Base-by-base conservation (phyloP, 37 sponge, comb jelly and placozoan genomes). In the Chondrosia reniformis region DNA sequence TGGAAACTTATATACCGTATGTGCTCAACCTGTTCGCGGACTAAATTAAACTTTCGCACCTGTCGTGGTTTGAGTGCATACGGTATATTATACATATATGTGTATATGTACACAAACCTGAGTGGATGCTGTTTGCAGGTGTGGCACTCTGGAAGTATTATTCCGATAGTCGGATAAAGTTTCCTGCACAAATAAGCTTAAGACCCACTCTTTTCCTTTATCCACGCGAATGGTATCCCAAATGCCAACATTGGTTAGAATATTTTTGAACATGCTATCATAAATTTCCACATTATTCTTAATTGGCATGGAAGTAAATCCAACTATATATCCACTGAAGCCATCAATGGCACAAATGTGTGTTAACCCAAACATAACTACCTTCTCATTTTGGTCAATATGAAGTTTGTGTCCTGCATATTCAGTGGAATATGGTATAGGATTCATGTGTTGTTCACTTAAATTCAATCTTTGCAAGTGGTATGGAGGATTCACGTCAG, bases 331-430 rank as follows among this genome's bases (percentile, higher is more conserved):
- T 43, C 84, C 69, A 46, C 80, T 83, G 62, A 49, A 88, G 52
- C 89, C 89, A 84, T 88, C 89, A 32, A 74, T 49, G 33, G 84
- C 84, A 43, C 72, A 56, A 22, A 84, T 49, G 59, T 88, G 84
- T 3, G 89, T 88, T 4, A 84, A 84, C 33, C 89, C 89, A 75
- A 39, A 84, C 89, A 84, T 88, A 27, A 67, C 81, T 21, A 89
- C 69, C 76, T 89, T 89, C 37, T 89, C 89, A 42, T 84, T 84
- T 75, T 89, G 89, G 39, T 89, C 84, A 17, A 83, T 28, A 33
- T 89, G 90, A 19, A 89, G 13, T 56, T 89, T 89, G 42, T 89
- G 79, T 6, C 90, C 90, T 78, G 80, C 80, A 64, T 84, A 89
- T 2, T 58, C 52, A 75, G 89, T 85, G 36, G 10, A 21, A 42